Percentiles rank a stretch among this genome's conserved stretches.
phyloP scores from a whole-genome alignment of 2,113 vertebrate genomes.

The Ia io region DNA sequence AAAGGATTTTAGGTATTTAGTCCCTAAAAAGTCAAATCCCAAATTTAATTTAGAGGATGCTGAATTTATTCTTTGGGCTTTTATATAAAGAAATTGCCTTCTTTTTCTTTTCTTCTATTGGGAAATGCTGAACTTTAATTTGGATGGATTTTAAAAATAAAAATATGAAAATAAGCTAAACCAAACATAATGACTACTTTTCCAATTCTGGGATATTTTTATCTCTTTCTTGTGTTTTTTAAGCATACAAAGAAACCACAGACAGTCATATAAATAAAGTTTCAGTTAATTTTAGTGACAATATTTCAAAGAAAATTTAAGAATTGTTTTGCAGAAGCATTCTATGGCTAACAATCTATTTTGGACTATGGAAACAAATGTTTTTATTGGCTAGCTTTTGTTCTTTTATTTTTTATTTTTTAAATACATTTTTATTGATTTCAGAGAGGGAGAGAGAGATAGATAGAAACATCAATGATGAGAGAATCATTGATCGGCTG shows the following conservation, averaged over 20 bases:
- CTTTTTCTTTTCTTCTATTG: constrained; percentile 43
- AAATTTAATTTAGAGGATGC: constrained; percentile 51
- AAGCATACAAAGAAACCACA: constrained; percentile 68
- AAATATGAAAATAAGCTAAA: constrained; percentile 75
- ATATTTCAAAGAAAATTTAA: constrained; percentile 71
- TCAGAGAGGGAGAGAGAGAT: too few relatives aligned
- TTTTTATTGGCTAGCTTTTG: constrained; percentile 59
- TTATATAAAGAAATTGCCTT: constrained; percentile 42
- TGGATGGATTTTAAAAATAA: constrained; percentile 75
- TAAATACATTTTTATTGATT: too few relatives aligned
- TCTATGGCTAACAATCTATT: constrained; percentile 67
- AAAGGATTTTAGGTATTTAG: constrained; percentile 34
- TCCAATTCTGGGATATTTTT: constrained; percentile 72
- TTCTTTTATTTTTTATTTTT: too few relatives aligned
- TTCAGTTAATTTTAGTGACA: constrained; percentile 74
- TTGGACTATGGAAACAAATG: constrained; percentile 58
- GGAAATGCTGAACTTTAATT: constrained; percentile 61
- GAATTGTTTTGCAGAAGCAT: constrained; percentile 70
- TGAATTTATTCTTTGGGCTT: constrained; percentile 57
- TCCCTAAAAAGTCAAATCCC: constrained; percentile 34
- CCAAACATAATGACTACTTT: constrained; percentile 73
- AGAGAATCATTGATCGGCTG: too few relatives aligned
- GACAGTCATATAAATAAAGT: constrained; percentile 74
- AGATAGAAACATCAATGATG: too few relatives aligned
- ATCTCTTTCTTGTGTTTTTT: constrained; percentile 68